These are phyloP conservation scores for Notospermus geniculatus DNA, from an alignment of 1,140 invertebrate species.

Conservation along the genomic window DNA sequence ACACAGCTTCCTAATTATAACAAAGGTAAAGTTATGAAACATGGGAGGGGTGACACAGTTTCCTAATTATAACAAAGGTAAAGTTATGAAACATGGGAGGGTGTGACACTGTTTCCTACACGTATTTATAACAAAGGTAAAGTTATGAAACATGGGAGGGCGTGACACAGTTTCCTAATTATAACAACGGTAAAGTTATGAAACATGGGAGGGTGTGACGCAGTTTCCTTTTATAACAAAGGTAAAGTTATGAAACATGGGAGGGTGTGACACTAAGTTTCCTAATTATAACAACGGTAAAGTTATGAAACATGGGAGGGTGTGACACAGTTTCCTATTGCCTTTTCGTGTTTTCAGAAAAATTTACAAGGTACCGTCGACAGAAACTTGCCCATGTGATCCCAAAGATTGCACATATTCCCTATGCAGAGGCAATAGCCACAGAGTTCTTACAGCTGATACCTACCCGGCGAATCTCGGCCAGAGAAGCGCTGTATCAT, in stretches of 20 bases:
- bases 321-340: slow-evolving; percentile 3
- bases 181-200: slow-evolving; percentile 62
- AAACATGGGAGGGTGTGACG: too few relatives aligned
- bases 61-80: too few relatives aligned
- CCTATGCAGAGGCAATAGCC: slow-evolving; percentile 85
- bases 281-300: too few relatives aligned
- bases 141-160: slow-evolving; percentile 89
- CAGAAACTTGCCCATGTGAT: slow-evolving; percentile 81
- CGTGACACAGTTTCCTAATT: slow-evolving; percentile 80
- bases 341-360: slow-evolving; percentile 62
- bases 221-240: too few relatives aligned
- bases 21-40: slow-evolving; percentile 43
- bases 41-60: too few relatives aligned
- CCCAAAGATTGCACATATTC: slow-evolving; percentile 81
- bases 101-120: too few relatives aligned
- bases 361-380: slow-evolving; percentile 72
- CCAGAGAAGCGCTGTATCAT: slow-evolving; percentile 82
- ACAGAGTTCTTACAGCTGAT: slow-evolving; percentile 73
- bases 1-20: slow-evolving; percentile 82
- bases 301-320: slow-evolving; percentile 71
- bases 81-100: too few relatives aligned
- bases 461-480: slow-evolving; percentile 81
- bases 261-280: too few relatives aligned
- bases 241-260: too few relatives aligned
- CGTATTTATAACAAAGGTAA: too few relatives aligned